These are phyloP conservation scores for Delphinus delphis DNA, from an alignment of 2,113 vertebrate genomes.

Conservation along the genomic window DNA sequence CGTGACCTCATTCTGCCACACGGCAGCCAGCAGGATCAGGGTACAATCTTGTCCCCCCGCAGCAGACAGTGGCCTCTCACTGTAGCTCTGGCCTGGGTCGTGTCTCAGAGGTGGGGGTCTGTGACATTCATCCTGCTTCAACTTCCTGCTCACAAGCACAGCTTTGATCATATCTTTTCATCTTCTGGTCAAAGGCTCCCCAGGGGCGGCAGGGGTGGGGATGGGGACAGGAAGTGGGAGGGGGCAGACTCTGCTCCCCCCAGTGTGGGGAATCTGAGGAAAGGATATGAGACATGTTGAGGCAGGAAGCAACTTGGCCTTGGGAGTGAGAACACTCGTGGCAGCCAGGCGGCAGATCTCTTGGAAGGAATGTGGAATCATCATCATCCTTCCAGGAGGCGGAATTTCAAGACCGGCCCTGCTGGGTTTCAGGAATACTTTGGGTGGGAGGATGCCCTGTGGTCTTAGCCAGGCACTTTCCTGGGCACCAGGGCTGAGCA, in stretches of 20 bases:
- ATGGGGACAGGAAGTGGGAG: constrained; percentile 40
- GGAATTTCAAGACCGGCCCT: neutral
- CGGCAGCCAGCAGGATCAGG: neutral
- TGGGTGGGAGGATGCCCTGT: neutral
- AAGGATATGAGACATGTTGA: constrained; percentile 45
- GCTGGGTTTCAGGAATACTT: neutral
- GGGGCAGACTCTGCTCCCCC: neutral
- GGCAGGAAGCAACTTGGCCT: constrained; percentile 32
- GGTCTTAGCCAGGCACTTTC: neutral
- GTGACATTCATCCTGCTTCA: constrained; percentile 9
- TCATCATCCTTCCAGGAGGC: neutral
- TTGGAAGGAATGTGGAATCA: neutral
- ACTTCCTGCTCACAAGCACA: constrained; percentile 24
- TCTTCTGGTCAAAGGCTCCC: constrained; percentile 37
- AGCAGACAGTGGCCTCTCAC: neutral
- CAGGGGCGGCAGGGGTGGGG: neutral
- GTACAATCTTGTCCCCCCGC: neutral
- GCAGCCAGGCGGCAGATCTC: neutral
- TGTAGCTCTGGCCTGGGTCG: neutral
- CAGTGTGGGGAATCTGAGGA: neutral
- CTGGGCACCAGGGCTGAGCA: neutral
- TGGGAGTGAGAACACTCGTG: neutral
- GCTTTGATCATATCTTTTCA: neutral
- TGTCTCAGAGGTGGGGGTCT: neutral
- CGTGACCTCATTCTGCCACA: neutral